Evolutionary conservation across 2,113 vertebrate genomes (phyloP).

Genomic region (Zosterops japonicus): DNA sequence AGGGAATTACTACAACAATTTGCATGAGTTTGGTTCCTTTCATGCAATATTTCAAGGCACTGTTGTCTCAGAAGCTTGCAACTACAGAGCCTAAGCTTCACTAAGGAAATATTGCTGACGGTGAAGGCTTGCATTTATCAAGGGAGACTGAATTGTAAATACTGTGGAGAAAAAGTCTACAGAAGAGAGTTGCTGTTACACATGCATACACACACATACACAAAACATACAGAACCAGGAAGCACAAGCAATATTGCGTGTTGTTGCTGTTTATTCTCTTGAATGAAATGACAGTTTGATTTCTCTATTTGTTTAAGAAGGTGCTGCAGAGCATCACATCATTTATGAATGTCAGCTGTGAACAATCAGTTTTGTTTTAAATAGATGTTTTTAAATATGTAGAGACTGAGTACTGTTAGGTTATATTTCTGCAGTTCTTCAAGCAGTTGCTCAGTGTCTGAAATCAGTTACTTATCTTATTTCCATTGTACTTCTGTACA

Average conservation of each 20-base stretch:
- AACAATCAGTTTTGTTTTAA: not conserved
- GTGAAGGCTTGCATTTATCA: slow-evolving; percentile 31
- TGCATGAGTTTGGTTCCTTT: slow-evolving; percentile 49
- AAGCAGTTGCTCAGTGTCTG: not conserved
- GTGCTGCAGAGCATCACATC: not conserved
- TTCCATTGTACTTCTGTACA: not conserved
- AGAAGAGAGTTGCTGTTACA: not conserved
- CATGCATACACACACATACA: not conserved
- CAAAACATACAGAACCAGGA: not conserved
- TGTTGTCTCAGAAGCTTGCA: slow-evolving; percentile 45
- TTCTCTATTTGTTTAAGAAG: not conserved
- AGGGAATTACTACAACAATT: slow-evolving; percentile 27
- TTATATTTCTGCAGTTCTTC: not conserved
- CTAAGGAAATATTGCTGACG: slow-evolving; percentile 60
- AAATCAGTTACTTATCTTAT: not conserved
- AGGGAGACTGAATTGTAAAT: slow-evolving; percentile 54
- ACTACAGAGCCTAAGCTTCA: slow-evolving; percentile 53
- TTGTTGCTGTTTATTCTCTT: slow-evolving; percentile 2
- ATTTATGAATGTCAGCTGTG: not conserved
- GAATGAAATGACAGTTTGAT: not conserved
- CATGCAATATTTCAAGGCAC: slow-evolving; percentile 36
- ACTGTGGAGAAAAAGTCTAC: slow-evolving; percentile 1
- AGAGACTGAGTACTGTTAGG: not conserved
- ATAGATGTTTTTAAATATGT: not conserved
- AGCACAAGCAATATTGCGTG: not conserved